Base-by-base conservation (phyloP, 1,140 invertebrate species). In the Drosophila varians region DNA sequence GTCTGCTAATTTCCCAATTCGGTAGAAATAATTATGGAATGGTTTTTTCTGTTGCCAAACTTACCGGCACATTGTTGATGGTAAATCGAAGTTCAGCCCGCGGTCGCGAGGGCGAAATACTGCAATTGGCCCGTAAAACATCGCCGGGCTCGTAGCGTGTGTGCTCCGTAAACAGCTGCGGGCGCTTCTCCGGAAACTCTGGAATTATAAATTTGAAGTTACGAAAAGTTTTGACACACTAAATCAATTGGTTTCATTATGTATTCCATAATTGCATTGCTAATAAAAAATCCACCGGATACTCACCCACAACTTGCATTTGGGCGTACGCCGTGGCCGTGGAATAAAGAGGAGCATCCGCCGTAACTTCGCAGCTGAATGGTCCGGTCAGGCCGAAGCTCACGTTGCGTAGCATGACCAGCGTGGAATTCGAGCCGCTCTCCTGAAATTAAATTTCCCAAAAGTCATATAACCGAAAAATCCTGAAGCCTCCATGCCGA, bases 311-410 rank as follows among this genome's bases (percentile, higher is more conserved):
- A 76, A 96, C 95, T 71, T 94, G 93, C 75, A 96, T 94, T 64
- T 93, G 92, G 73, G 94, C 94, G 48, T 92, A 92, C 42, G 93
- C 94, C 11, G 93, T 92, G 71, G 93, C 92, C 0, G 95, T 96
- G 14, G 93, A 93, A 77, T 96, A 96, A 21, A 94, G 94, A 4
- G 95, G 95, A 3, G 94, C 93, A 79, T 97, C 96, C 4, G 95
- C 95, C 0, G 96, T 96, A 38, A 97, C 96, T 93, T 97, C 96
- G 88, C 96, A 97, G 86, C 94, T 96, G 92, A 96, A 96, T 91
- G 95, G 95, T n/a, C 96, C 96, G 23, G 95, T 94, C 23, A 96
- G 92, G 28, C 93, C 93, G 56, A 96, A 94, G 56, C 94, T 94
- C 58, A 97, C 94, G 56, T 95, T 93, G 53, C 92, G 92, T 43